These are phyloP conservation scores for Calyptomena viridis DNA, from an alignment of 2,113 vertebrate genomes.

Conservation along the genomic window DNA sequence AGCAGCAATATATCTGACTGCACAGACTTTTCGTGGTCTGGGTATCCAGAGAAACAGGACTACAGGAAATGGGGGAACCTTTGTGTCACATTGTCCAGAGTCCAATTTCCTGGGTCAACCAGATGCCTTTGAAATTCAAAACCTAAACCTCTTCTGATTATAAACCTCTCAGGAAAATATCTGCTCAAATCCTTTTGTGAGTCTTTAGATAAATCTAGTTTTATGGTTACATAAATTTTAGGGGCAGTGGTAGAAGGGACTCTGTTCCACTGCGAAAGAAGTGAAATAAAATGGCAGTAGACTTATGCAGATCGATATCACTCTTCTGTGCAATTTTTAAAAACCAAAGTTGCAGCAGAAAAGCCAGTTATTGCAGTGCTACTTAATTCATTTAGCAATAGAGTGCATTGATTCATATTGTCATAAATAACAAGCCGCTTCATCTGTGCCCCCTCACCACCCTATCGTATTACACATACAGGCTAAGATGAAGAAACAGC, in stretches of 20 bases:
- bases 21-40: not conserved
- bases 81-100: not conserved
- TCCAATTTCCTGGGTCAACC: not conserved
- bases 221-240: constrained; percentile 9
- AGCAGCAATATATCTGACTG: not conserved
- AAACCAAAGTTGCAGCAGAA: constrained; percentile 32
- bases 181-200: not conserved
- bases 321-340: constrained; percentile 25
- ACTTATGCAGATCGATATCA: constrained; percentile 6
- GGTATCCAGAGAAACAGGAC: not conserved
- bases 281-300: not conserved
- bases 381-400: constrained; percentile 51
- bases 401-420: constrained; percentile 42
- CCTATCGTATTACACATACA: not conserved
- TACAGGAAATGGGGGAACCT: not conserved
- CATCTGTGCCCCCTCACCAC: not conserved
- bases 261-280: not conserved
- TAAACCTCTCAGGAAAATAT: not conserved
- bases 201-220: not conserved
- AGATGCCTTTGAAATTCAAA: not conserved
- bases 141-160: not conserved
- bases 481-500: not conserved
- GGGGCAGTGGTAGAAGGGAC: not conserved
- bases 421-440: constrained; percentile 49
- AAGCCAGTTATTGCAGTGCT: not conserved